Percentiles rank a stretch among this genome's conserved stretches.
Conservation (phyloP, 2,113 vertebrate species). For the Melanotaenia duboulayi region DNA sequence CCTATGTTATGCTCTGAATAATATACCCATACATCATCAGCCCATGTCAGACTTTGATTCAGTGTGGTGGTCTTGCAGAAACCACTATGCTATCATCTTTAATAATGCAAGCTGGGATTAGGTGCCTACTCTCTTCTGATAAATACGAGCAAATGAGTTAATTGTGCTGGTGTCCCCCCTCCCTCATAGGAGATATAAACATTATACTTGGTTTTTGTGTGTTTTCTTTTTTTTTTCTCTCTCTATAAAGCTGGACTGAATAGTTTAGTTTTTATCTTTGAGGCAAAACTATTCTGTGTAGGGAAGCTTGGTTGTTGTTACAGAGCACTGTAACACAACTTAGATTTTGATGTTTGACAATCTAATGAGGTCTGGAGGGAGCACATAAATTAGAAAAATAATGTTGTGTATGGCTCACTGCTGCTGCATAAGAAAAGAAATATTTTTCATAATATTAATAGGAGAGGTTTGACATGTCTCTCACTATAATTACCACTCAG, state of each 20-base stretch:
- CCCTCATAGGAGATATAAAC: slow-evolving; percentile 59
- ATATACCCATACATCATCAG: slow-evolving; percentile 82
- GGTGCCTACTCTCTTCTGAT: slow-evolving; percentile 78
- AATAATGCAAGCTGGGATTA: slow-evolving; percentile 83
- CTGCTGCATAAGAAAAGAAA: slow-evolving; percentile 23
- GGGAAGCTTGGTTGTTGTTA: slow-evolving; percentile 47
- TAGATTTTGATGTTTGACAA: slow-evolving; percentile 53
- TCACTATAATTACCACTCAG: slow-evolving; percentile 50
- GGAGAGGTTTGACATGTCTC: slow-evolving; percentile 37
- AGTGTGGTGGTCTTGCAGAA: slow-evolving; percentile 76
- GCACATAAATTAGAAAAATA: slow-evolving; percentile 56
- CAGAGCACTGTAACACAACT: slow-evolving; percentile 43
- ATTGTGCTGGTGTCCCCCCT: slow-evolving; percentile 71
- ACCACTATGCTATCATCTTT: slow-evolving; percentile 82
- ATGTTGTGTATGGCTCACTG: slow-evolving; percentile 30
- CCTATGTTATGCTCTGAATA: slow-evolving; percentile 76
- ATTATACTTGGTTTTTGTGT: slow-evolving; percentile 50
- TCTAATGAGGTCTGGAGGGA: slow-evolving; percentile 51
- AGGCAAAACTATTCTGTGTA: slow-evolving; percentile 25
- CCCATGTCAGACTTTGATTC: slow-evolving; percentile 81
- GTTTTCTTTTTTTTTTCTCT: slow-evolving; percentile 35
- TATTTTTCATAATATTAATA: slow-evolving; percentile 38
- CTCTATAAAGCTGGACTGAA: slow-evolving; percentile 48
- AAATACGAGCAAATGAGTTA: slow-evolving; percentile 83
- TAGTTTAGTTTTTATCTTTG: slow-evolving; percentile 56